Evolutionary conservation across 2,888 invertebrate species (phyloP).

Genomic region (Campoplex capitator): DNA sequence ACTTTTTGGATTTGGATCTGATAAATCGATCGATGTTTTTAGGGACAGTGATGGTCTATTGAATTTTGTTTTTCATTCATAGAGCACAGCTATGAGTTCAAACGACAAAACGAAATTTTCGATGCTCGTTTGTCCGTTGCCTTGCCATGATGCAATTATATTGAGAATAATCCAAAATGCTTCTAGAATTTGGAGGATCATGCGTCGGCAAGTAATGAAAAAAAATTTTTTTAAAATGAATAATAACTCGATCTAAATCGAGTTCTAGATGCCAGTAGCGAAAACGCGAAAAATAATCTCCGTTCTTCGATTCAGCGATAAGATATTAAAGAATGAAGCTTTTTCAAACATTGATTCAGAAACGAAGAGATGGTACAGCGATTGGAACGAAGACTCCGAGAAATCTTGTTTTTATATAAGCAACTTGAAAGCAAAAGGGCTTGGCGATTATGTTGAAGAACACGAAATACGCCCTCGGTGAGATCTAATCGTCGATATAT

Average conservation of each 20-base stretch:
- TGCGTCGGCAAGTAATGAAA: neutral
- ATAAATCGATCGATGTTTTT: too few relatives aligned
- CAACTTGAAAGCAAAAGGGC: neutral
- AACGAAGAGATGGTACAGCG: neutral
- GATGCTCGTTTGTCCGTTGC: too few relatives aligned
- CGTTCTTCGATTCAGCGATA: constrained; percentile 9
- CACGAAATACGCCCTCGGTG: neutral
- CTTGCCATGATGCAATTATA: too few relatives aligned
- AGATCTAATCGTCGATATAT: neutral
- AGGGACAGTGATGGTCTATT: too few relatives aligned
- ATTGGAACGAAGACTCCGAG: neutral
- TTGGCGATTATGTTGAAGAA: neutral
- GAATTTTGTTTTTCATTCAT: too few relatives aligned
- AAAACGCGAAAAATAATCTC: neutral
- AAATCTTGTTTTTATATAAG: neutral
- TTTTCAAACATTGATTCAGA: constrained; percentile 28
- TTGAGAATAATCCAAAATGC: too few relatives aligned
- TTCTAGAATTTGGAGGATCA: too few relatives aligned
- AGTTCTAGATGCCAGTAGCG: neutral
- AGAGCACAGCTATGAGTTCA: too few relatives aligned
- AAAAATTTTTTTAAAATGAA: too few relatives aligned
- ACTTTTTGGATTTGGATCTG: too few relatives aligned
- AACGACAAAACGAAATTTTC: too few relatives aligned
- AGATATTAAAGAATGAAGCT: constrained; percentile 8
- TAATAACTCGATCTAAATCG: neutral